Base-by-base conservation (phyloP, 92 coral and sea anemone species). In the Palythoa caribaeorum region DNA sequence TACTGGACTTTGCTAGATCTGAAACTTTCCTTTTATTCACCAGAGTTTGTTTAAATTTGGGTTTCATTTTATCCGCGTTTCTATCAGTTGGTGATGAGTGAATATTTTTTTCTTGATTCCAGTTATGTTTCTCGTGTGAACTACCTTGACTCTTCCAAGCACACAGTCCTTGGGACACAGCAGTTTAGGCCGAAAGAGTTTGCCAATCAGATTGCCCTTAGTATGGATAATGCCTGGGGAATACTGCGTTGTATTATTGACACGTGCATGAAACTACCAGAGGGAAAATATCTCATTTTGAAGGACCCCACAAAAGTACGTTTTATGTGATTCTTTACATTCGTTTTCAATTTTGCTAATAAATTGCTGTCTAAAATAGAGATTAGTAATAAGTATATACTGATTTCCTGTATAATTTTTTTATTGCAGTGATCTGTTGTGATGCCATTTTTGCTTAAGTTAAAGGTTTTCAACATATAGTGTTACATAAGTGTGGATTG, bases 191-290 rank as follows among this genome's bases (percentile, higher is more conserved):
- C 99, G 17, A 93, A 89, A 73, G 99, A 97, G 87, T 92, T 97
- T 63, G 93, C 99, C 16, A 91, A 96, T 83, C 99, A 97, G 95
- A 97, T 97, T 63, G 98, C 98, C 4, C 92, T 97, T 52, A 94
- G 94, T 79, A 94, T 97, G 98, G 99, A 97, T 90, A 97, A 97
- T 74, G 97, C 97, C 44, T 97, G 99, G 99, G 99, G 99, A 2
- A 93, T 97, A 17, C 77, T 97, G 62, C 94, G 99, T 28, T 97
- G 99, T 80, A 94, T 97, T 86, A 94, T 97, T 9, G 99, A 97
- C 91, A 95, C 93, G 78, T 97, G 99, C 76, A 92, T 97, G 93
- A 94, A 94, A 76, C 87, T 94, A 40, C 91, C 96, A 5, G 98
- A 95, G 73, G 99, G 99, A 80, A 95, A 94, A 84, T 97, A 95